phyloP scores from a whole-genome alignment of 2,888 invertebrate species.

The Eupithecia pulchellata region DNA sequence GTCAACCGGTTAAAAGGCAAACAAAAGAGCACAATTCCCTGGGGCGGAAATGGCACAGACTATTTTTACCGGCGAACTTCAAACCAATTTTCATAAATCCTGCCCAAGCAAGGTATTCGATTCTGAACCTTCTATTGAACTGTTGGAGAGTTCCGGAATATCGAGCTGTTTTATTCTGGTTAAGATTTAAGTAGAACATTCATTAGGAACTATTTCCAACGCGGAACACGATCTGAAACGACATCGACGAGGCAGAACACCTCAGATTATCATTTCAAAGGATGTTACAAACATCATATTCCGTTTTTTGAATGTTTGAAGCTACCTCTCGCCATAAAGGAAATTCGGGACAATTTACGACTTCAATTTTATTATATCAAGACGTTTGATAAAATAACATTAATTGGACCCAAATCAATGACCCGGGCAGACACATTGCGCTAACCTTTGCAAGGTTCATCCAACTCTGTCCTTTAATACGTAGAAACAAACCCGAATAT shows the following conservation, averaged over 20 bases:
- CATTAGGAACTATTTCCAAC: constrained; percentile 72
- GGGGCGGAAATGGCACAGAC: constrained; percentile 78
- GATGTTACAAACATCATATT: constrained; percentile 23
- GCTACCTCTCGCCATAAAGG: constrained; percentile 7
- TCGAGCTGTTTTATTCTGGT: constrained; percentile 42
- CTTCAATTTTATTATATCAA: neutral
- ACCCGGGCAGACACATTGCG: constrained; percentile 50
- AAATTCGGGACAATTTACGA: constrained; percentile 14
- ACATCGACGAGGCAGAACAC: constrained; percentile 61
- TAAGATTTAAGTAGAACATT: constrained; percentile 56
- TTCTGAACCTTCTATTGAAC: constrained; percentile 62
- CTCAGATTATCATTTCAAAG: constrained; percentile 60
- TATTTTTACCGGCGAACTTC: constrained; percentile 70
- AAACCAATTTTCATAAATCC: constrained; percentile 63
- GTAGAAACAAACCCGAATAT: constrained; percentile 31
- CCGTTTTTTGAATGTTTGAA: neutral
- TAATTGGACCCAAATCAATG: constrained; percentile 43
- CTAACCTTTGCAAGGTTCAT: constrained; percentile 46
- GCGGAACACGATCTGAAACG: constrained; percentile 60
- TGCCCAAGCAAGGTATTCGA: constrained; percentile 50
- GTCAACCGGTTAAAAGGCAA: constrained; percentile 51
- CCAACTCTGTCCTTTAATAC: constrained; percentile 43
- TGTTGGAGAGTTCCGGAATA: constrained; percentile 35
- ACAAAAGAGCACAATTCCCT: constrained; percentile 73
- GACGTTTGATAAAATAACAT: constrained; percentile 8